These are phyloP conservation scores for Apamea sordens DNA, from an alignment of 2,888 invertebrate species.

Conservation along the genomic window DNA sequence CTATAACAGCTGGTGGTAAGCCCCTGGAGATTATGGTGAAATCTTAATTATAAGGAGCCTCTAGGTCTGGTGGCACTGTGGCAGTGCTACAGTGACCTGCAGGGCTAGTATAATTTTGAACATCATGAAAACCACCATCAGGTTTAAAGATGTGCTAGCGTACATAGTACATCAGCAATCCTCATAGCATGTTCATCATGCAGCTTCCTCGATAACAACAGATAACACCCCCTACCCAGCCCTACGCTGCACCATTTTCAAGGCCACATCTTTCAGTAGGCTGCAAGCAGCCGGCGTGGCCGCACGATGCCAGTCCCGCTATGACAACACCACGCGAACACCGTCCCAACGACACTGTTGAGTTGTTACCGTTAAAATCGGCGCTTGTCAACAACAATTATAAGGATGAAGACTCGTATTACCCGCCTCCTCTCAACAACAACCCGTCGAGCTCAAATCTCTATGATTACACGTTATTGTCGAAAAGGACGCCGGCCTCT, in stretches of 20 bases:
- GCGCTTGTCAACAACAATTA: slow-evolving; percentile 86
- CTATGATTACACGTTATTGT: slow-evolving; percentile 85
- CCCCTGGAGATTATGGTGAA: background rate
- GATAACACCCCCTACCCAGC: slow-evolving; percentile 52
- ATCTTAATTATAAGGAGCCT: background rate
- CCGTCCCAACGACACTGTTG: slow-evolving; percentile 83
- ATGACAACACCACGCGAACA: slow-evolving; percentile 84
- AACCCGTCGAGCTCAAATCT: slow-evolving; percentile 84
- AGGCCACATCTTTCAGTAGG: slow-evolving; percentile 81
- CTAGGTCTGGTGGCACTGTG: background rate
- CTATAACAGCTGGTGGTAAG: too few species aligned
- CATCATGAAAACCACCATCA: background rate
- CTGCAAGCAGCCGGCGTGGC: slow-evolving; percentile 77
- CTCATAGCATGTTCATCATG: slow-evolving; percentile 11
- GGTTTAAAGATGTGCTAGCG: background rate
- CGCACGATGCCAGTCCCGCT: slow-evolving; percentile 81
- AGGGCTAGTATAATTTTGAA: background rate
- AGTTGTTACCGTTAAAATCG: slow-evolving; percentile 86
- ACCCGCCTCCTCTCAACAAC: slow-evolving; percentile 79
- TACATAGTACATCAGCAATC: background rate
- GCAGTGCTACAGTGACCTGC: background rate
- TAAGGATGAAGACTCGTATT: slow-evolving; percentile 85
- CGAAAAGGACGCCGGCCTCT: slow-evolving; percentile 88
- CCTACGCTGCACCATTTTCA: slow-evolving; percentile 83
- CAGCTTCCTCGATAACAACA: slow-evolving; percentile 51